These are phyloP conservation scores for Arctopsyche grandis DNA, from an alignment of 1,140 invertebrate genomes.

Conservation along the genomic window DNA sequence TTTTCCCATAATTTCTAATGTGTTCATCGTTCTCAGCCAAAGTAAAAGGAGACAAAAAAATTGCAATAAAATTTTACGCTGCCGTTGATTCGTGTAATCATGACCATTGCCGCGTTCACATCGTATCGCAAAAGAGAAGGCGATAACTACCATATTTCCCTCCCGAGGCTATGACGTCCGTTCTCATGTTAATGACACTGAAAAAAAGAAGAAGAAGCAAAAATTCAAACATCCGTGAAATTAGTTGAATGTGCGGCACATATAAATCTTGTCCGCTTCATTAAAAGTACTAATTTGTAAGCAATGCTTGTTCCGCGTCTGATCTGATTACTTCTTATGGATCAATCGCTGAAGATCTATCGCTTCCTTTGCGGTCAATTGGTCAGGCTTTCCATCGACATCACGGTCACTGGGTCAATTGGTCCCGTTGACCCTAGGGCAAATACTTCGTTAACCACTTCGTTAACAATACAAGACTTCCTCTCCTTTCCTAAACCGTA, in stretches of 20 bases:
- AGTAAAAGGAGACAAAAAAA: neutral
- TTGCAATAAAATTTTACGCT: neutral
- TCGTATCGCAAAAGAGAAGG: neutral
- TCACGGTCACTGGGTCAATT: slow-evolving; percentile 18
- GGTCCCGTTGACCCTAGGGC: slow-evolving; percentile 6
- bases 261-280: too few relatives aligned
- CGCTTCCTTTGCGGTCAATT: slow-evolving; percentile 11
- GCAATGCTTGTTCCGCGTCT: too few relatives aligned
- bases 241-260: too few relatives aligned
- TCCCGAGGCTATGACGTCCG: too few relatives aligned
- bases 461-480: neutral
- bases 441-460: slow-evolving; percentile 21
- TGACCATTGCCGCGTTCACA: neutral
- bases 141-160: too few relatives aligned
- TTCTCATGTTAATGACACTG: too few relatives aligned
- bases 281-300: too few relatives aligned
- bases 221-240: too few relatives aligned
- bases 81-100: neutral
- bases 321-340: too few relatives aligned
- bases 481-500: too few relatives aligned
- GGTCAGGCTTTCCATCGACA: neutral
- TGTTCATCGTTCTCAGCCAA: neutral
- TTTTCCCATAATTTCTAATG: neutral
- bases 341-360: too few relatives aligned
- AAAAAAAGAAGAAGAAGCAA: too few relatives aligned